Conservation (phyloP, 2,888 invertebrate genomes). For the Morpho deidamia region DNA sequence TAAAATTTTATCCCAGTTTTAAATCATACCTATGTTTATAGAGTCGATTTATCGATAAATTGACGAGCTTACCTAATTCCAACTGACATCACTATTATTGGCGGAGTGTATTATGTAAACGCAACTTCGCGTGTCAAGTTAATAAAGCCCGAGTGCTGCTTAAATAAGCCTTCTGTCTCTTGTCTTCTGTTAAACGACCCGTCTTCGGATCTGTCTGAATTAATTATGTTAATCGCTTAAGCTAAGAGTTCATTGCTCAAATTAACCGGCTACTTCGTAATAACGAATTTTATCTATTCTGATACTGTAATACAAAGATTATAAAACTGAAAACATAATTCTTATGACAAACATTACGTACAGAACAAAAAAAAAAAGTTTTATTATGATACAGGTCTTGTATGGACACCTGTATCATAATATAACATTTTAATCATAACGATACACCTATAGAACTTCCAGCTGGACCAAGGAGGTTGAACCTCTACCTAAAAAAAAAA, state of each 20-base stretch:
- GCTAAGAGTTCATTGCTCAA: constrained; percentile 9
- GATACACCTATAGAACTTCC: no score
- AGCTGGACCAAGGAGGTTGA: no score
- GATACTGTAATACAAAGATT: no score
- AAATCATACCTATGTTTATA: not conserved
- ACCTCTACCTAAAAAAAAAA: no score
- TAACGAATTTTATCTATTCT: no score
- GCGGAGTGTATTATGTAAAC: constrained; percentile 28
- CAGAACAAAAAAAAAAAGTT: no score
- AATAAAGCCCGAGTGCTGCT: constrained; percentile 36
- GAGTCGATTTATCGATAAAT: not conserved
- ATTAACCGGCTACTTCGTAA: constrained; percentile 1
- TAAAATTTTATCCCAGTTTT: no score
- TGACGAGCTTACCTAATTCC: not conserved
- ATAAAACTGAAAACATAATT: no score
- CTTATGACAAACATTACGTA: no score
- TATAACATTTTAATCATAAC: no score
- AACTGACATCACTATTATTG: not conserved
- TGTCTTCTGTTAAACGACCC: constrained; percentile 24
- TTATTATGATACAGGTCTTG: no score
- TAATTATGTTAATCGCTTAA: constrained; percentile 30
- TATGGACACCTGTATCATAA: no score
- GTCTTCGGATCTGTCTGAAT: constrained; percentile 28
- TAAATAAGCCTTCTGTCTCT: constrained; percentile 26
- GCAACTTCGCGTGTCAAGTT: constrained; percentile 48